A percentile compares a stretch with the other conserved stretches of the same genome.
Evolutionary conservation across 2,888 invertebrate species (phyloP).

Genomic region (Sabellastarte sp.): DNA sequence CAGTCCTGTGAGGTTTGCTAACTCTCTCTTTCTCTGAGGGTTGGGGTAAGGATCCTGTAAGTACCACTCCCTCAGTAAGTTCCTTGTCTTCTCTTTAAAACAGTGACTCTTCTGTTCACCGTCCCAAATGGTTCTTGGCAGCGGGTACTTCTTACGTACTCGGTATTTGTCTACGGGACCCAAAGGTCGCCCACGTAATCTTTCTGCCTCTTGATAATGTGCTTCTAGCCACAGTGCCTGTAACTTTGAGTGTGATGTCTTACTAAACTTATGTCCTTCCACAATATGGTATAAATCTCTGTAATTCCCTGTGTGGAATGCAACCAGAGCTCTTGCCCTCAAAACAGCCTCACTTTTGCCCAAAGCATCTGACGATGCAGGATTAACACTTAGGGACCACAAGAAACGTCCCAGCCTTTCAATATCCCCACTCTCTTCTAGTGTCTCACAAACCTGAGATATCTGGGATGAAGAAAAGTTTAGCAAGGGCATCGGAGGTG

Average conservation of each 20-base stretch:
- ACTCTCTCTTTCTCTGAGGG: conserved; percentile 86
- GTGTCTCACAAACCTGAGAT: conserved; percentile 58
- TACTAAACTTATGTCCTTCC: conserved; percentile 86
- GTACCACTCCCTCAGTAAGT: conserved; percentile 95
- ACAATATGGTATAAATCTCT: conserved; percentile 85
- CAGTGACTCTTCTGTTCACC: conserved; percentile 95
- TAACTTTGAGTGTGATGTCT: conserved; percentile 83
- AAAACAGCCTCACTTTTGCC: conserved; percentile 83
- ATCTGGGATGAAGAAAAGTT: conserved; percentile 58
- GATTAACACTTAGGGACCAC: conserved; percentile 81
- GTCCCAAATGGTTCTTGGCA: conserved; percentile 91
- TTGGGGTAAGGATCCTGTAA: conserved; percentile 86
- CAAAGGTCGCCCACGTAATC: conserved; percentile 81
- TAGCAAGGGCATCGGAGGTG: conserved; percentile 9
- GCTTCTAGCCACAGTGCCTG: conserved; percentile 92
- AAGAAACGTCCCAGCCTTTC: conserved; percentile 75
- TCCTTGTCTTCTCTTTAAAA: conserved; percentile 90
- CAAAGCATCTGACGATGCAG: conserved; percentile 78
- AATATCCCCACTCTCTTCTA: conserved; percentile 64
- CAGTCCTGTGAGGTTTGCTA: conserved; percentile 85
- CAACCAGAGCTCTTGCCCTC: conserved; percentile 81
- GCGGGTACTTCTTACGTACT: conserved; percentile 88
- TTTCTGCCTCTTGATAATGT: conserved; percentile 90
- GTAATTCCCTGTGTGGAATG: conserved; percentile 87
- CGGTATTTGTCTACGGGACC: conserved; percentile 93